phyloP scores from a whole-genome alignment of 2,113 vertebrate species.

The Ranitomeya variabilis region DNA sequence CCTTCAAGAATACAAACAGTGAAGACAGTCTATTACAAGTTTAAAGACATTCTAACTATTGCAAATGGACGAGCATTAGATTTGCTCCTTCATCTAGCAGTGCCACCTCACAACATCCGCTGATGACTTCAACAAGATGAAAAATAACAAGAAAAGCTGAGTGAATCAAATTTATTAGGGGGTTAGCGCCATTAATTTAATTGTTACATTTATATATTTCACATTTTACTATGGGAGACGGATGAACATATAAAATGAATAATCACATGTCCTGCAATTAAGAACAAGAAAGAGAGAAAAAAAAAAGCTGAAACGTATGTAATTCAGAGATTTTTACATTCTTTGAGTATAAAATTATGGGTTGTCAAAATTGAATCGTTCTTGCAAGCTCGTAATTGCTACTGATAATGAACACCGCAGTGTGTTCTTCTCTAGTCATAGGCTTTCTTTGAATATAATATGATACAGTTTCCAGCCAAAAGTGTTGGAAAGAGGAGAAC shows the following conservation, averaged over 20 bases:
- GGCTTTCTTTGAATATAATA: slow-evolving; percentile 34
- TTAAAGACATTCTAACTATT: no score
- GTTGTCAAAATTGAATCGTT: slow-evolving; percentile 56
- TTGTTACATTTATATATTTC: slow-evolving; percentile 2
- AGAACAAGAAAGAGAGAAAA: slow-evolving; percentile 40
- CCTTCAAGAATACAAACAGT: no score
- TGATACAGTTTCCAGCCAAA: slow-evolving; percentile 18
- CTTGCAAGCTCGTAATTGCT: slow-evolving; percentile 50
- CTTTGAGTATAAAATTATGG: slow-evolving; percentile 52
- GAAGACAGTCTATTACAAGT: no score
- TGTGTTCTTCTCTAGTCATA: neutral
- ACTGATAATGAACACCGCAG: slow-evolving; percentile 51
- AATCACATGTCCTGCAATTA: slow-evolving; percentile 54
- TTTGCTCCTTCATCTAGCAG: no score
- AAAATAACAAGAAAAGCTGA: neutral
- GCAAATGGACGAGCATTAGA: no score
- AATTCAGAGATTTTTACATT: slow-evolving; percentile 47
- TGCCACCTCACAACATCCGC: no score
- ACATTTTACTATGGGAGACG: neutral
- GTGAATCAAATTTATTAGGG: slow-evolving; percentile 4
- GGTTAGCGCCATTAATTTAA: neutral
- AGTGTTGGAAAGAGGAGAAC: neutral
- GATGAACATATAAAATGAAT: slow-evolving; percentile 35
- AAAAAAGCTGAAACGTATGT: slow-evolving; percentile 48
- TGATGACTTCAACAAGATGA: neutral